A percentile compares a stretch with the other conserved stretches of the same genome.
phyloP scores from a whole-genome alignment of 2,113 vertebrate species.

The Chaetops frenatus region DNA sequence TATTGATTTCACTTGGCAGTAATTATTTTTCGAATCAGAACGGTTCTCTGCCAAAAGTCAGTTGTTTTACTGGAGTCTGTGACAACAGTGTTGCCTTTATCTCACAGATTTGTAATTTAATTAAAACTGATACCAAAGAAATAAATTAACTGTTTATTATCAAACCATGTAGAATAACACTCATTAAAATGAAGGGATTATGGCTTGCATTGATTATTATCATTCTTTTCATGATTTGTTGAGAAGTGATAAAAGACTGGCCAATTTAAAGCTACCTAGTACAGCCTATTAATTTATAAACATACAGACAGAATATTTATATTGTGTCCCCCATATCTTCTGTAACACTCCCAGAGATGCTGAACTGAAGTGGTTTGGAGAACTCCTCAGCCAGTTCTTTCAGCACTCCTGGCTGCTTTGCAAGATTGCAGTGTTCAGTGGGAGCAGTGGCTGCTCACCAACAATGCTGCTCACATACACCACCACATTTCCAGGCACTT shows the following conservation, averaged over 20 bases:
- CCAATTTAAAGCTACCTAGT: not conserved
- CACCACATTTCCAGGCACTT: not conserved
- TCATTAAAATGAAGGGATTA: not conserved
- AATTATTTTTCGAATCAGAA: conserved; percentile 37
- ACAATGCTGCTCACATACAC: not conserved
- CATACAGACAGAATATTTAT: not conserved
- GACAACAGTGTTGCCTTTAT: conserved; percentile 13
- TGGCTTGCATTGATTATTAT: not conserved
- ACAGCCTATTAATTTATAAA: not conserved
- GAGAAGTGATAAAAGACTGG: not conserved
- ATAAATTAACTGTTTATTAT: conserved; percentile 18
- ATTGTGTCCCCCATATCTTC: not conserved
- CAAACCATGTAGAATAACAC: not conserved
- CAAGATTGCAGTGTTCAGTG: not conserved
- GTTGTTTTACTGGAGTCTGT: not conserved
- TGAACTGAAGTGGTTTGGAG: not conserved
- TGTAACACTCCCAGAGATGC: not conserved
- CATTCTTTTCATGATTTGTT: not conserved
- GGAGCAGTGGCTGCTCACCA: not conserved
- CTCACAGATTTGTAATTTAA: conserved; percentile 22
- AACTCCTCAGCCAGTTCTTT: not conserved
- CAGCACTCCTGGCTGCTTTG: not conserved
- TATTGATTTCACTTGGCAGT: not conserved
- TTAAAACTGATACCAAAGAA: conserved; percentile 23
- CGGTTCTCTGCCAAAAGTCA: conserved; percentile 15